These are phyloP conservation scores for Gouania willdenowi DNA, from an alignment of 2,797 vertebrate species.

Conservation along the genomic window DNA sequence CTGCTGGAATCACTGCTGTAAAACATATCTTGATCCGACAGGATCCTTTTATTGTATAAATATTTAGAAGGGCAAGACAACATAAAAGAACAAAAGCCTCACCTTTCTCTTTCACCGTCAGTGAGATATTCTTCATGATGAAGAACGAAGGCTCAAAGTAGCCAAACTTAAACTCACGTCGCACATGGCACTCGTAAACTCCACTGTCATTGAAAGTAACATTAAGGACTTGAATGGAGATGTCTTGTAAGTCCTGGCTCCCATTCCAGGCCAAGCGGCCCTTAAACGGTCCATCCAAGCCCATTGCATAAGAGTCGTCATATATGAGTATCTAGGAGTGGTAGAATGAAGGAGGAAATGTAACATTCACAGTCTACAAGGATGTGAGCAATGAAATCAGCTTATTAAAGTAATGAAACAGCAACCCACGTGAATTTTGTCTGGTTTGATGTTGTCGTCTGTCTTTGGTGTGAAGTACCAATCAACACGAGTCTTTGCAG, in stretches of 20 bases:
- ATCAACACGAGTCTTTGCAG: conserved; percentile 78
- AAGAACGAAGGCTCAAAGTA: conserved; percentile 72
- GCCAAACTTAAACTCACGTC: conserved; percentile 82
- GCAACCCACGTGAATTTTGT: conserved; percentile 47
- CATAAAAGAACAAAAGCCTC: conserved; percentile 6
- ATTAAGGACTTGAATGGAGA: conserved; percentile 85
- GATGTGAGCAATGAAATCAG: no score
- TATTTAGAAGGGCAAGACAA: no score
- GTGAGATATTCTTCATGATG: conserved; percentile 69
- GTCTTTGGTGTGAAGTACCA: conserved; percentile 80
- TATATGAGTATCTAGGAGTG: conserved; percentile 59
- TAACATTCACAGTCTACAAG: neutral
- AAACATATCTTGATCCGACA: no score
- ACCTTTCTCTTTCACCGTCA: conserved; percentile 85
- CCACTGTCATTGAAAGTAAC: conserved; percentile 84
- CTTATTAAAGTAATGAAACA: neutral
- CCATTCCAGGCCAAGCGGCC: conserved; percentile 86
- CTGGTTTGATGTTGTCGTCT: neutral
- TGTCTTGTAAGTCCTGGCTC: conserved; percentile 90
- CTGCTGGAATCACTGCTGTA: no score
- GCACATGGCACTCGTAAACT: conserved; percentile 81
- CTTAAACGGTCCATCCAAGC: conserved; percentile 65
- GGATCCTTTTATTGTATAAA: no score
- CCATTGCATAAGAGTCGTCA: fast-evolving
- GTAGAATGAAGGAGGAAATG: neutral